These are phyloP conservation scores for Sacculina carcini DNA, from an alignment of 2,888 invertebrate species.

Conservation along the genomic window DNA sequence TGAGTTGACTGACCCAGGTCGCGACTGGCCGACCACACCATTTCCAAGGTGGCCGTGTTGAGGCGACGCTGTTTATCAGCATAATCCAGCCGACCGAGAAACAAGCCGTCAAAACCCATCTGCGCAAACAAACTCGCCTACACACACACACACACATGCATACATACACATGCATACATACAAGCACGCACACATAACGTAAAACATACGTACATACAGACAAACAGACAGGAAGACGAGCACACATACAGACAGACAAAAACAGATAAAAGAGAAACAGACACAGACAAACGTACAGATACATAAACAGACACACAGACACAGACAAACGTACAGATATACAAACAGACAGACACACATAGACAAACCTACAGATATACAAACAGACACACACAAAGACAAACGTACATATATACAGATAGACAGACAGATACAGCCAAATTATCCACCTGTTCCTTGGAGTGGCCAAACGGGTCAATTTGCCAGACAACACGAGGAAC, in stretches of 20 bases:
- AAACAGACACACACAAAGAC: not conserved
- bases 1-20: conserved; percentile 11
- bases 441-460: conserved; percentile 47
- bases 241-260: too few species aligned
- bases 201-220: too few species aligned
- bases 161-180: not conserved
- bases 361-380: not conserved
- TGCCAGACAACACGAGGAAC: conserved; percentile 51
- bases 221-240: not conserved
- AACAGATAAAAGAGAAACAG: not conserved
- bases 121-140: conserved; percentile 35
- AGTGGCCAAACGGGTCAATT: conserved; percentile 64
- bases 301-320: not conserved
- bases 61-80: conserved; percentile 43
- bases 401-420: too few species aligned
- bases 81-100: conserved; percentile 64
- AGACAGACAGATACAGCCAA: not conserved
- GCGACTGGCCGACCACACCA: conserved; percentile 39
- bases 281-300: too few species aligned
- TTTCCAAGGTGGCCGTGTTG: conserved; percentile 37
- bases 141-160: too few species aligned
- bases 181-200: not conserved
- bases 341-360: too few species aligned
- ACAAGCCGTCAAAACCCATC: conserved; percentile 67
- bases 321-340: conserved; percentile 21